Evolutionary conservation across 2,797 vertebrate species (phyloP).

Genomic region (Numenius phaeopus): DNA sequence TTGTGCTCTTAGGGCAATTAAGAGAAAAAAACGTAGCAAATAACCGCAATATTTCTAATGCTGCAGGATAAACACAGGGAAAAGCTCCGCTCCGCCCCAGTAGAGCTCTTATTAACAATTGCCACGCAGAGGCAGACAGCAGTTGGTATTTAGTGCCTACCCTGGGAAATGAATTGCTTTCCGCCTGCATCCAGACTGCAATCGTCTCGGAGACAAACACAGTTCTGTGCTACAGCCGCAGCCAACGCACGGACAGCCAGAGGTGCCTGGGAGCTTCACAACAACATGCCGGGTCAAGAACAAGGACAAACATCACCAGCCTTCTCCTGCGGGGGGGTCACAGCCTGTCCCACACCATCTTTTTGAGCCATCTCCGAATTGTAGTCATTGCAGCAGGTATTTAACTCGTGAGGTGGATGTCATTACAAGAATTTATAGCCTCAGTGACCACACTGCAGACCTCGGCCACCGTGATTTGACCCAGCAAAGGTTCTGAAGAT

Average conservation of each 20-base stretch:
- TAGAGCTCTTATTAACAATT: not conserved
- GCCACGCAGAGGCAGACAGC: not conserved
- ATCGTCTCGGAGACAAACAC: not conserved
- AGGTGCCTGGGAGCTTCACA: not conserved
- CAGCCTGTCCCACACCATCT: not conserved
- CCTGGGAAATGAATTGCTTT: not conserved
- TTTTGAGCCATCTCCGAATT: not conserved
- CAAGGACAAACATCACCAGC: not conserved
- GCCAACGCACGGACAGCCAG: not conserved
- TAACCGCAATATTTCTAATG: not conserved
- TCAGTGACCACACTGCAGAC: not conserved
- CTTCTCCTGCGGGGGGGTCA: too few species aligned
- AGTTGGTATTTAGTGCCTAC: not conserved
- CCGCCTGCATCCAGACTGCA: not conserved
- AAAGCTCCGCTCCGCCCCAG: not conserved
- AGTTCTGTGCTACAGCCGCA: not conserved
- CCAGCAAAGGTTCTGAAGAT: not conserved
- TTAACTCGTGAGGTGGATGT: not conserved
- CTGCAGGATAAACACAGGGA: not conserved
- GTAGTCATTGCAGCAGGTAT: not conserved
- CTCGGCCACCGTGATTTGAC: rapidly evolving
- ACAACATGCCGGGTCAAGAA: rapidly evolving
- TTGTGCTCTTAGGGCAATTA: not conserved
- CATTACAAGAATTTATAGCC: not conserved
- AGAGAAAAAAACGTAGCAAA: not conserved